phyloP scores from a whole-genome alignment of 2,113 vertebrate species.

The Empidonax alnorum region DNA sequence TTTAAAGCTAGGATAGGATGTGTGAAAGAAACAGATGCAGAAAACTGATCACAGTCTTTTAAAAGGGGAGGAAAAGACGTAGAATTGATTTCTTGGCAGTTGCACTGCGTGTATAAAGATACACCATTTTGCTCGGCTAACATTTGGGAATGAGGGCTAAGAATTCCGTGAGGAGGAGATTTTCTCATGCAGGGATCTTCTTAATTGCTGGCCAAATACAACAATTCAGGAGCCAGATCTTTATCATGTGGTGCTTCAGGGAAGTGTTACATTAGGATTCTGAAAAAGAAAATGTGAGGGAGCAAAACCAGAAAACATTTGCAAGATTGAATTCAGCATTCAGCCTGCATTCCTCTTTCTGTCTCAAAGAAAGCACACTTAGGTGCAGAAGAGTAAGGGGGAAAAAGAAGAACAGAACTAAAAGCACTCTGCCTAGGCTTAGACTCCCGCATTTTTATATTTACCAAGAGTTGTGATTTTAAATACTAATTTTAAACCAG shows the following conservation, averaged over 20 bases:
- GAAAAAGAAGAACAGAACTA: neutral
- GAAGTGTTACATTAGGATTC: conserved; percentile 38
- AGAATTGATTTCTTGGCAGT: conserved; percentile 41
- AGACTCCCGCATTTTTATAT: conserved; percentile 15
- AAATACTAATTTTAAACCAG: conserved; percentile 27
- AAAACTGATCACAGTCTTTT: conserved; percentile 40
- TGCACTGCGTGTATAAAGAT: conserved; percentile 28
- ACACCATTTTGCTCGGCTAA: neutral
- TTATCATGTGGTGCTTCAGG: neutral
- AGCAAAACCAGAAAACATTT: conserved; percentile 49
- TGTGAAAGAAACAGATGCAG: neutral
- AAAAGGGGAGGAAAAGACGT: conserved; percentile 38
- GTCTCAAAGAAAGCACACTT: neutral
- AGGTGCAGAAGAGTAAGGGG: neutral
- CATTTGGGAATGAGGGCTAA: neutral
- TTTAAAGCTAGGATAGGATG: neutral
- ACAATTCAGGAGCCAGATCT: neutral
- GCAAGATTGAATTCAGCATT: conserved; percentile 7
- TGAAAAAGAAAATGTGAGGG: conserved; percentile 33
- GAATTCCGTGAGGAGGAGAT: conserved; percentile 9
- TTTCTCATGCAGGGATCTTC: conserved; percentile 23
- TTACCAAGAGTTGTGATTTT: conserved; percentile 13
- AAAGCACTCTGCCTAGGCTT: neutral
- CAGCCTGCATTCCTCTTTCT: neutral
- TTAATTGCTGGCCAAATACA: conserved; percentile 51